A percentile compares a stretch with the other conserved stretches of the same genome.
These are phyloP conservation scores for Pseudoips prasinana DNA, from an alignment of 2,888 invertebrate species.

Conservation along the genomic window DNA sequence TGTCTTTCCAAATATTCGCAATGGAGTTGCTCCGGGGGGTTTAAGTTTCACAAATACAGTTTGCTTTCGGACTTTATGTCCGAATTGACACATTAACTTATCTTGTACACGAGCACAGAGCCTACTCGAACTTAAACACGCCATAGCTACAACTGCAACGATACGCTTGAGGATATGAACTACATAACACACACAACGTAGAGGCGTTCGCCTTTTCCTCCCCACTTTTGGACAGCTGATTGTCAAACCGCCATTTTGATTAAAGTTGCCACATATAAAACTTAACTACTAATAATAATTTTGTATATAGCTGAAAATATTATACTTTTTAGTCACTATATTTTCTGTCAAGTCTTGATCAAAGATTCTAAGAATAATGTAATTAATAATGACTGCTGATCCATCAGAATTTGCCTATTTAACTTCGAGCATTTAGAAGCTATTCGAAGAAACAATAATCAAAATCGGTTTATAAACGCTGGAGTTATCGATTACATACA, in stretches of 20 bases:
- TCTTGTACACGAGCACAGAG: conserved; percentile 90
- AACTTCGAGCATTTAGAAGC: too few relatives aligned
- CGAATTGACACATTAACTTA: conserved; percentile 90
- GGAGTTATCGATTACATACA: too few relatives aligned
- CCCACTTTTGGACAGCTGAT: conserved; percentile 80
- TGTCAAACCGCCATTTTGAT: conserved; percentile 64
- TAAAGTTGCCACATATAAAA: conserved; percentile 13
- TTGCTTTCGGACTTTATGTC: conserved; percentile 86
- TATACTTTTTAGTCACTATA: too few relatives aligned
- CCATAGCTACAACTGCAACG: conserved; percentile 90
- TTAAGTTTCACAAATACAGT: conserved; percentile 86
- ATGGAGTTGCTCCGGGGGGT: conserved; percentile 83
- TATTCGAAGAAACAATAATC: too few relatives aligned
- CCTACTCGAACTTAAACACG: conserved; percentile 91
- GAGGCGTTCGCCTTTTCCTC: conserved; percentile 73
- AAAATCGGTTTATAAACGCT: too few relatives aligned
- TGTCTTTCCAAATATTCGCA: conserved; percentile 78
- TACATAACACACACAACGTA: conserved; percentile 70
- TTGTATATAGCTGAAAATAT: too few relatives aligned
- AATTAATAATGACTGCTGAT: too few relatives aligned
- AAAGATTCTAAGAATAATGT: too few relatives aligned
- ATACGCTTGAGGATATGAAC: conserved; percentile 81
- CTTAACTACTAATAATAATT: too few relatives aligned
- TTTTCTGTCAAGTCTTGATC: too few relatives aligned
- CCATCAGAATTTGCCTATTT: too few relatives aligned